Percentiles rank a stretch among this genome's conserved stretches.
These are phyloP conservation scores for Porites cylindrica DNA, from an alignment of 92 coral and sea anemone species.

Conservation along the genomic window DNA sequence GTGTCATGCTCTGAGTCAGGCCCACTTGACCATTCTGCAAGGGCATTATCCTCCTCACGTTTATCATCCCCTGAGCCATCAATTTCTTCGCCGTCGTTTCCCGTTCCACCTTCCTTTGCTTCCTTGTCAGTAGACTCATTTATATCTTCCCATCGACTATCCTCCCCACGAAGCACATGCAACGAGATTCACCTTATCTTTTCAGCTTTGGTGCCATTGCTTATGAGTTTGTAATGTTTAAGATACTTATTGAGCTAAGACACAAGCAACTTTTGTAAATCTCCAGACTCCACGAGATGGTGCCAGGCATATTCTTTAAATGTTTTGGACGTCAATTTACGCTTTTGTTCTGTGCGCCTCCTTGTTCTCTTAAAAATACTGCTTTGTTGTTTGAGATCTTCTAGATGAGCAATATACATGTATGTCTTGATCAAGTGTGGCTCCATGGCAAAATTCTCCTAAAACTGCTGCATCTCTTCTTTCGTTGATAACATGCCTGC, in stretches of 20 bases:
- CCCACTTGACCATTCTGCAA: neutral
- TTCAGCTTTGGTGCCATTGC: conserved; percentile 27
- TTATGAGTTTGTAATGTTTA: conserved; percentile 5
- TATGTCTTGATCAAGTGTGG: neutral
- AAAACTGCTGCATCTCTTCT: no score
- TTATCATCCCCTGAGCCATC: neutral
- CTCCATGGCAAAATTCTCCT: neutral
- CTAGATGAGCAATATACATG: neutral
- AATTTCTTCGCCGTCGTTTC: neutral
- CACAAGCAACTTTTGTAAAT: conserved; percentile 8
- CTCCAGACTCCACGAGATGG: conserved; percentile 3
- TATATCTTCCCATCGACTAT: neutral
- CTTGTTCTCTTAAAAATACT: neutral
- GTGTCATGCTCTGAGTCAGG: neutral
- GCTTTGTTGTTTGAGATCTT: conserved; percentile 4
- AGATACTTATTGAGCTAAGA: conserved; percentile 21
- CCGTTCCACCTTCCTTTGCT: neutral
- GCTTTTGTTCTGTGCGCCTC: neutral
- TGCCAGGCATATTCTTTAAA: neutral
- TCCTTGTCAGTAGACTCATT: neutral
- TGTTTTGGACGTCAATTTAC: neutral
- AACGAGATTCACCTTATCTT: conserved; percentile 14
- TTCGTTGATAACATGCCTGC: no score
- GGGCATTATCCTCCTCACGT: conserved; percentile 29
- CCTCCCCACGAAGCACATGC: conserved; percentile 10